phyloP scores from a whole-genome alignment of 1,140 invertebrate species.

The Triops longicaudatus region DNA sequence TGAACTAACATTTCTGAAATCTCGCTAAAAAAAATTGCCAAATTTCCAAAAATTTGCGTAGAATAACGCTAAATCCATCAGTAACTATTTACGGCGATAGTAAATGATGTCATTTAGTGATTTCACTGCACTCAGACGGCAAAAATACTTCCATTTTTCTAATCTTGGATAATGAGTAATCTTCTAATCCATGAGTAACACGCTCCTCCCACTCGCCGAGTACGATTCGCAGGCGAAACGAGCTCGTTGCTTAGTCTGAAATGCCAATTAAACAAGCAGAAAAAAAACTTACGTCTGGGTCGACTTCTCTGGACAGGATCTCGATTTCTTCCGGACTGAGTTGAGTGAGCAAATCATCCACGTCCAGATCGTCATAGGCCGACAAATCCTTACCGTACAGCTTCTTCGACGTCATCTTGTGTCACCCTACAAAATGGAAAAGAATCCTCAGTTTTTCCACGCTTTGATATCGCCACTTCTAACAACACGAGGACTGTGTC shows the following conservation, averaged over 20 bases:
- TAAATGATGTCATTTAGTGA: too few relatives aligned
- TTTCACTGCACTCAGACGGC: too few relatives aligned
- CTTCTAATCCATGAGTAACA: too few relatives aligned
- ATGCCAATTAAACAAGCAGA: too few relatives aligned
- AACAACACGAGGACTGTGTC: neutral
- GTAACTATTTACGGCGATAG: too few relatives aligned
- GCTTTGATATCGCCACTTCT: too few relatives aligned
- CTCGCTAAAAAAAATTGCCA: too few relatives aligned
- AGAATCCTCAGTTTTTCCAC: neutral
- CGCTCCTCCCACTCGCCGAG: neutral
- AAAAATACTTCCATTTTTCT: too few relatives aligned
- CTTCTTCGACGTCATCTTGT: slow-evolving; percentile 67
- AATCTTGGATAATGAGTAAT: neutral
- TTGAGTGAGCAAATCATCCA: slow-evolving; percentile 90
- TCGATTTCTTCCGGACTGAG: slow-evolving; percentile 92
- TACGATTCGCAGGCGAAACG: neutral
- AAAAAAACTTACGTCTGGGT: slow-evolving; percentile 86
- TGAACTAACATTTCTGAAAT: too few relatives aligned
- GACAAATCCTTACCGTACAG: slow-evolving; percentile 87
- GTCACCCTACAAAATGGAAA: slow-evolving; percentile 17
- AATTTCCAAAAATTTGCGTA: too few relatives aligned
- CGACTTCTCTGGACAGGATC: slow-evolving; percentile 94
- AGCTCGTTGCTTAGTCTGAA: too few relatives aligned
- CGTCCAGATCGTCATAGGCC: slow-evolving; percentile 90
- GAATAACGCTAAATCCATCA: too few relatives aligned